phyloP scores from a whole-genome alignment of 2,113 vertebrate genomes.

The Leucopsar rothschildi region DNA sequence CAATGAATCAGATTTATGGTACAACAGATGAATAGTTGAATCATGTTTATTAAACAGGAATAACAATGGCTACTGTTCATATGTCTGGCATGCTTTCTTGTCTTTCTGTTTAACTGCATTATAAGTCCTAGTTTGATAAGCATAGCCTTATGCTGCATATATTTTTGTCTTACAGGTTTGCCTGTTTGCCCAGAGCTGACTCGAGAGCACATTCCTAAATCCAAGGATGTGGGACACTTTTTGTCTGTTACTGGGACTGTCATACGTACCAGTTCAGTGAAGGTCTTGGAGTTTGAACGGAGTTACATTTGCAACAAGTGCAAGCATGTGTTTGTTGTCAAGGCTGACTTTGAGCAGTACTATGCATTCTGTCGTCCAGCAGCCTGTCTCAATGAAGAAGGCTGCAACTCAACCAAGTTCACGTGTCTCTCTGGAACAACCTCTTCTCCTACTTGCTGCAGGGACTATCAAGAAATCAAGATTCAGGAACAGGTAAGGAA shows the following conservation, averaged over 20 bases:
- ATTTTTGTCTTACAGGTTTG: slow-evolving; percentile 75
- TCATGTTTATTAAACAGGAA: background rate
- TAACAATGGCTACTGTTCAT: background rate
- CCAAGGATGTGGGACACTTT: slow-evolving; percentile 90
- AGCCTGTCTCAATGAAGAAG: slow-evolving; percentile 79
- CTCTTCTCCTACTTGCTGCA: slow-evolving; percentile 79
- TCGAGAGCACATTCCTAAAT: slow-evolving; percentile 89
- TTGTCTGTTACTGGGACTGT: slow-evolving; percentile 93
- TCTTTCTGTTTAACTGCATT: background rate
- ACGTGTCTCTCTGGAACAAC: slow-evolving; percentile 81
- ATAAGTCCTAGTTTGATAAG: background rate
- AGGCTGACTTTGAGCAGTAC: slow-evolving; percentile 89
- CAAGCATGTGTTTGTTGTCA: slow-evolving; percentile 79
- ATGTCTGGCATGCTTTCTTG: background rate
- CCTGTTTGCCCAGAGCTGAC: slow-evolving; percentile 94
- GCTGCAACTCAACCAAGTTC: slow-evolving; percentile 87
- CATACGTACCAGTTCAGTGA: slow-evolving; percentile 86
- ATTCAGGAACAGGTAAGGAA: slow-evolving; percentile 91
- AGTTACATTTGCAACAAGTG: slow-evolving; percentile 93
- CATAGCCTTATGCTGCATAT: background rate
- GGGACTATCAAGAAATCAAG: slow-evolving; percentile 96
- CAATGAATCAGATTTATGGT: background rate
- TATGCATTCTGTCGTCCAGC: slow-evolving; percentile 78
- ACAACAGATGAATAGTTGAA: background rate
- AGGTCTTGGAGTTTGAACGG: slow-evolving; percentile 91